Evolutionary conservation across 2,888 invertebrate genomes (phyloP).

Genomic region (Dasysyrphus tricinctus): DNA sequence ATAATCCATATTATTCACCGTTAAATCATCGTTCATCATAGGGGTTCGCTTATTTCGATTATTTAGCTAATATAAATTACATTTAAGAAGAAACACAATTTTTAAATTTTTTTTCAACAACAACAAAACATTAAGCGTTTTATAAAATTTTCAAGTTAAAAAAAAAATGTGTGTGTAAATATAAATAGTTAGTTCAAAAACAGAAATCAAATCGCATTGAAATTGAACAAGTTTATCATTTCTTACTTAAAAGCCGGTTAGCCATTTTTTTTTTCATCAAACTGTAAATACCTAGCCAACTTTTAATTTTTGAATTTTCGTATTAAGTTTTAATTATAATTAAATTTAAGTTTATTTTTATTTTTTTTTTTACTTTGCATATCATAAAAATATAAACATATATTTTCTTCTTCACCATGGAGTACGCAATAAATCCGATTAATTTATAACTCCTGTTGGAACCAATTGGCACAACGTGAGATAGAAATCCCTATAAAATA

Average conservation of each 20-base stretch:
- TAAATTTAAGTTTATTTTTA: slow-evolving; percentile 50
- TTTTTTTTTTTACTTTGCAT: slow-evolving; percentile 45
- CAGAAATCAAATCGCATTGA: slow-evolving; percentile 58
- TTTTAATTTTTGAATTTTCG: slow-evolving; percentile 22
- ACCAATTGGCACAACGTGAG: slow-evolving; percentile 78
- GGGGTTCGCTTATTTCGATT: slow-evolving; percentile 82
- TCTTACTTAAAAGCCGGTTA: slow-evolving; percentile 58
- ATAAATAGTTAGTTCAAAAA: slow-evolving; percentile 62
- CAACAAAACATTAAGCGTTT: slow-evolving; percentile 18
- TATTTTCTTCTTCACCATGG: slow-evolving; percentile 68
- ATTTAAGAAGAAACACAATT: slow-evolving; percentile 76
- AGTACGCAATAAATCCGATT: slow-evolving; percentile 78
- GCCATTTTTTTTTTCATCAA: slow-evolving; percentile 37
- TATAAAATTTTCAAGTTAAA: slow-evolving; percentile 60
- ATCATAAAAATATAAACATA: slow-evolving; percentile 33
- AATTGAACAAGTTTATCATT: slow-evolving; percentile 48
- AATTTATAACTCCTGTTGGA: slow-evolving; percentile 77
- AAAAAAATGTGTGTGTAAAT: slow-evolving; percentile 55
- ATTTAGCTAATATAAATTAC: slow-evolving; percentile 80
- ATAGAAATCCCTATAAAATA: slow-evolving; percentile 46
- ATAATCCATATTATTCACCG: slow-evolving; percentile 80
- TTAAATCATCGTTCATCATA: slow-evolving; percentile 83
- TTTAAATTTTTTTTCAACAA: slow-evolving; percentile 33
- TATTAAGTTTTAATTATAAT: slow-evolving; percentile 36
- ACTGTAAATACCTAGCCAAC: slow-evolving; percentile 64